phyloP scores from a whole-genome alignment of 2,888 invertebrate species.

The Ormia ochracea region DNA sequence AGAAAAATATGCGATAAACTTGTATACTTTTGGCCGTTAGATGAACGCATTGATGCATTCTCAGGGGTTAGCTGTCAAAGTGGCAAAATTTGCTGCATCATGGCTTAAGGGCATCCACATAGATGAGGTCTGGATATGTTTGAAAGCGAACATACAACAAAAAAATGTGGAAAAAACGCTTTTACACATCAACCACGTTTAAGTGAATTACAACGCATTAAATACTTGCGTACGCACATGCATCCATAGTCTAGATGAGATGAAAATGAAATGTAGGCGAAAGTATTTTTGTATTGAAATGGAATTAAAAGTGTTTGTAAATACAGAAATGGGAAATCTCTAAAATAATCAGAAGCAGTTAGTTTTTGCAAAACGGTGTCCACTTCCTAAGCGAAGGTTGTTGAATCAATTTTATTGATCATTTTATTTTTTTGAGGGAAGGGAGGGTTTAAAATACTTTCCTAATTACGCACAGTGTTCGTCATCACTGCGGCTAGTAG shows the following conservation, averaged over 20 bases:
- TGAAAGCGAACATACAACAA: conserved; percentile 12
- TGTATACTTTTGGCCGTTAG: conserved; percentile 36
- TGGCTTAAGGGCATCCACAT: conserved; percentile 52
- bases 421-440: too few relatives aligned
- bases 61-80: conserved; percentile 58
- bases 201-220: conserved; percentile 66
- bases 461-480: too few relatives aligned
- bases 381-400: too few relatives aligned
- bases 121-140: conserved; percentile 23
- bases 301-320: conserved; percentile 11
- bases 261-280: conserved; percentile 1
- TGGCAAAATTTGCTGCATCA: conserved; percentile 62
- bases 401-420: too few relatives aligned
- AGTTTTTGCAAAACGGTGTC: neutral
- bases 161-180: neutral
- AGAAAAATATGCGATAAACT: conserved; percentile 11
- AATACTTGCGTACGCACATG: conserved; percentile 45
- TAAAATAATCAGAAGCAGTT: neutral
- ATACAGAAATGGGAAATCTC: conserved; percentile 22
- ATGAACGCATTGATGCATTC: conserved; percentile 52
- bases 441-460: too few relatives aligned
- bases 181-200: conserved; percentile 51
- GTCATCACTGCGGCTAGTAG: too few relatives aligned
- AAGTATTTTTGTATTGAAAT: conserved; percentile 23
- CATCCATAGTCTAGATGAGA: neutral